Evolutionary conservation across 2,888 invertebrate genomes (phyloP), one percentile per base, ranked within the genome.

Genomic region (Oxyteleia sp.): DNA sequence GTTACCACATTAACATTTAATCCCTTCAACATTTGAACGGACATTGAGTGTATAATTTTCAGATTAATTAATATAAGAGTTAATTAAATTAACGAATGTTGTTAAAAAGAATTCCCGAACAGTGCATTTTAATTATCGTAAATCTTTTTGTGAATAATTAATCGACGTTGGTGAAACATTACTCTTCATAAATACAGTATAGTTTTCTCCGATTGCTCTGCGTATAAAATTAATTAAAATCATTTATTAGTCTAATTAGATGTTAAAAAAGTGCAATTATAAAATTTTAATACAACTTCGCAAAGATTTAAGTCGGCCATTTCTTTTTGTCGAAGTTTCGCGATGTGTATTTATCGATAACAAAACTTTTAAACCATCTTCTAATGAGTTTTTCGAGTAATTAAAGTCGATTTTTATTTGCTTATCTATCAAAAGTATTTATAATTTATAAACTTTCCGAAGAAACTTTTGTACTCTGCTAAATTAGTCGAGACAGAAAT

Each of bases 381-480:
- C 38, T 57, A 57, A 57, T 57, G 57, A 57, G 57, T 38, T 57
- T 38, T 57, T 15, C 38, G 38, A 57, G 38, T 4, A 57, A 57
- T 57, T 57, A 35, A 49, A 49, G 11, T 49, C 26, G 26, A 26
- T 23, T 38, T 57, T 57, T 38, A 45, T 45, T 61, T 64, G 29
- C 35, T 51, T 38, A 53, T 66, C 38, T 29, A 23, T 32, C 38
- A 23, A 11, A 10, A 29, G 26, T 53, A 41, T 53, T 16, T 38
- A 29, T 5, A 53, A 53, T 41, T 66, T 38, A 16, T 66, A 1
- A 66, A 66, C 20, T 49, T 51, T 32, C 0, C 7, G 3, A 41
- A 23, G 18, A 41, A 51, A 66, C 32, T 41, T 35, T 49, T 49
- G 8, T 32, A 23, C 5, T 23, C 23, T 63, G 18, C 32, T 47